phyloP scores from a whole-genome alignment of 2,888 invertebrate genomes.

The Bombylius discolor region DNA sequence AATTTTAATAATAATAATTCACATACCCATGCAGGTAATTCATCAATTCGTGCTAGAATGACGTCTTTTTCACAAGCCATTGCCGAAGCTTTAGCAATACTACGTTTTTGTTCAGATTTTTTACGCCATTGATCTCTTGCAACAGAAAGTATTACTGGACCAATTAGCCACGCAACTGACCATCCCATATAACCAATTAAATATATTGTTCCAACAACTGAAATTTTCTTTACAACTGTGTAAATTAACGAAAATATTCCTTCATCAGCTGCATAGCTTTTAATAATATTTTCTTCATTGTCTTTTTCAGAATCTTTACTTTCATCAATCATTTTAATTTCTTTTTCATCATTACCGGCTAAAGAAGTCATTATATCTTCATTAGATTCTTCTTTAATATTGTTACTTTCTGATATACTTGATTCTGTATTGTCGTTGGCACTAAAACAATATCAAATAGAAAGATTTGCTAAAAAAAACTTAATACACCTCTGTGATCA shows the following conservation, averaged over 20 bases:
- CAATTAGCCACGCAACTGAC: constrained; percentile 66
- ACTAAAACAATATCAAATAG: neutral
- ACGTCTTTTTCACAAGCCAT: constrained; percentile 73
- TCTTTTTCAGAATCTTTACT: constrained; percentile 5
- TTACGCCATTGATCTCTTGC: constrained; percentile 67
- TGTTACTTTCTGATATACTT: neutral
- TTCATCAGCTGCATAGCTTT: constrained; percentile 18
- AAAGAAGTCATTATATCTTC: too few relatives aligned
- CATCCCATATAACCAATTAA: constrained; percentile 74
- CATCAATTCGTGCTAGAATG: constrained; percentile 73
- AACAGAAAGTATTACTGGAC: constrained; percentile 64
- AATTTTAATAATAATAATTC: neutral
- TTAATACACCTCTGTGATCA: too few relatives aligned
- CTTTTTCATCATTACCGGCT: neutral
- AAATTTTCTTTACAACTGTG: constrained; percentile 52
- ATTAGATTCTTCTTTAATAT: neutral
- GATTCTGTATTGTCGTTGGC: neutral
- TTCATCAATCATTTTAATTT: constrained; percentile 4
- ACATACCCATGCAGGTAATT: constrained; percentile 86
- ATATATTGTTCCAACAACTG: constrained; percentile 63
- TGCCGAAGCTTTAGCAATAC: constrained; percentile 64
- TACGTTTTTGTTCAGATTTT: constrained; percentile 56
- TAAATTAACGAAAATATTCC: constrained; percentile 48
- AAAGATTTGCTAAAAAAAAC: too few relatives aligned
- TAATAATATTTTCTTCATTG: neutral